Percentiles rank a stretch among this genome's conserved stretches.
phyloP scores from a whole-genome alignment of 1,140 invertebrate species.

The Meloidogyne hapla region DNA sequence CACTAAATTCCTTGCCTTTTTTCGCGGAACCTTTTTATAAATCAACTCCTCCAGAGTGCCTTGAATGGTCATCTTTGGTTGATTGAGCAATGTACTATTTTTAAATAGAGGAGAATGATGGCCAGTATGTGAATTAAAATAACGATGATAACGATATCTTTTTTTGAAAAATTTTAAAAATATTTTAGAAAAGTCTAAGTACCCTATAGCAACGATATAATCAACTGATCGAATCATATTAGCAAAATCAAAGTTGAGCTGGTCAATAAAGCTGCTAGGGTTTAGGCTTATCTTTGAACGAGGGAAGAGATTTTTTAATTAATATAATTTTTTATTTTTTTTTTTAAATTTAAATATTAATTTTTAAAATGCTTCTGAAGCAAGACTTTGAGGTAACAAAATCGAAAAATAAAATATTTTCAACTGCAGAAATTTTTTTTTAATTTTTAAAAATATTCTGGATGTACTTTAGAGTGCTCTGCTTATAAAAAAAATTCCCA shows the following conservation, averaged over 20 bases:
- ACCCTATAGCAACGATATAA: conserved; percentile 25
- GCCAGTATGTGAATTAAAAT: conserved; percentile 26
- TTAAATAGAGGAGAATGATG: conserved; percentile 37
- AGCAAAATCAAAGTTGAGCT: conserved; percentile 1
- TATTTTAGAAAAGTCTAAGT: neutral
- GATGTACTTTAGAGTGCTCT: too few relatives aligned
- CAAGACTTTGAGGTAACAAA: too few relatives aligned
- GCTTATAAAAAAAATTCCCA: too few relatives aligned
- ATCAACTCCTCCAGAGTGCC: conserved; percentile 11
- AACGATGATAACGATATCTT: conserved; percentile 33
- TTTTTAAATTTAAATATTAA: too few relatives aligned
- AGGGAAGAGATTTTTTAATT: too few relatives aligned
- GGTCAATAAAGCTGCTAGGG: conserved; percentile 22
- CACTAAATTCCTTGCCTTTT: neutral
- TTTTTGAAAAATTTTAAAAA: neutral
- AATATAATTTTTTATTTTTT: too few relatives aligned
- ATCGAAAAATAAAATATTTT: too few relatives aligned
- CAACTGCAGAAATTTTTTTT: too few relatives aligned
- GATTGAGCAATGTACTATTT: conserved; percentile 16
- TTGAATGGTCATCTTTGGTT: conserved; percentile 31
- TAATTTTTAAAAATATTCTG: too few relatives aligned
- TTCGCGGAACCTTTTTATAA: conserved; percentile 4
- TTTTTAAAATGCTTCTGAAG: too few relatives aligned
- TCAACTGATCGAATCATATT: conserved; percentile 11
- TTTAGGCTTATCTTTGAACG: neutral